Conservation (phyloP, 1,140 invertebrate genomes). For the Neodiprion fabricii region DNA sequence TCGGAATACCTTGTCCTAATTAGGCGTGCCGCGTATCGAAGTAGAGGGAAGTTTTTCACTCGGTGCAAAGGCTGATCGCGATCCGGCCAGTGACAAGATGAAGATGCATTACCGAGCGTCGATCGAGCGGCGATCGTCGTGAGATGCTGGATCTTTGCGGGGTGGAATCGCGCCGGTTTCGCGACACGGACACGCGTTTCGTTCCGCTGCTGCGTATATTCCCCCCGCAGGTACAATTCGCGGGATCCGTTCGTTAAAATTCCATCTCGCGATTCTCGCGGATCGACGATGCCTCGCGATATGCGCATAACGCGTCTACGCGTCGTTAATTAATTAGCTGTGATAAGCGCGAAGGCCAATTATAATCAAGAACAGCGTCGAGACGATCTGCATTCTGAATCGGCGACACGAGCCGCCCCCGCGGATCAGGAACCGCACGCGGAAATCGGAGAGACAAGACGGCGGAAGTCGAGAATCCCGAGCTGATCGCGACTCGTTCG, state of each 20-base stretch:
- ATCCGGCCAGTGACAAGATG: neutral
- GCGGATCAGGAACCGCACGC: neutral
- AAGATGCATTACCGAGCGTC: constrained; percentile 4
- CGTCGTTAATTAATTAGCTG: neutral
- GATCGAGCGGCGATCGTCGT: neutral
- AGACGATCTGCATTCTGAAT: neutral
- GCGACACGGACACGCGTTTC: too few species aligned
- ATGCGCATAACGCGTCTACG: neutral
- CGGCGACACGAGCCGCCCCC: neutral
- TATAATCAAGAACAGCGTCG: neutral
- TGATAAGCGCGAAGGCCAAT: neutral
- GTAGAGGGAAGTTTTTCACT: neutral
- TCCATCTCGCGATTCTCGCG: neutral
- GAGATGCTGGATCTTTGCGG: neutral
- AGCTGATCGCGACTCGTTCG: neutral
- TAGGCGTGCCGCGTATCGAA: neutral
- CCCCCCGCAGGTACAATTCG: too few species aligned
- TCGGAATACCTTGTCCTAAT: constrained; percentile 5
- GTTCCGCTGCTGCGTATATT: too few species aligned
- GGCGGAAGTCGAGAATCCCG: neutral
- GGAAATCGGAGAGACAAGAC: neutral
- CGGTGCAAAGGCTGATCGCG: neutral
- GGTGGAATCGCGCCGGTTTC: too few species aligned
- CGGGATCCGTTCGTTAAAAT: neutral
- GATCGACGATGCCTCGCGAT: neutral